phyloP scores from a whole-genome alignment of 2,797 vertebrate species.

The Pogoniulus pusillus region DNA sequence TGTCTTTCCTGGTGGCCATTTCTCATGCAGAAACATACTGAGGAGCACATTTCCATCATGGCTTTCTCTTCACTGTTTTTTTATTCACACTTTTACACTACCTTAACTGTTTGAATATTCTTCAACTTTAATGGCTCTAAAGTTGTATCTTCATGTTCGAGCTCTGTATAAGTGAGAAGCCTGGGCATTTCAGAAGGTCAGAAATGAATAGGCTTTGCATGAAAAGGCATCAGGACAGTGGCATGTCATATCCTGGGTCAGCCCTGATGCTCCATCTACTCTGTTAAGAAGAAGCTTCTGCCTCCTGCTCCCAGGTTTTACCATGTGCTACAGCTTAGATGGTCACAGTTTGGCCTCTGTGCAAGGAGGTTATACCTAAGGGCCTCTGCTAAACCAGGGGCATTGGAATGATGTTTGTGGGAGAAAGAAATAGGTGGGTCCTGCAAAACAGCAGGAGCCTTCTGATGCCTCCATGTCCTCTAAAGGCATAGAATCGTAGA shows the following conservation, averaged over 20 bases:
- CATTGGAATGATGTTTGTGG: no score
- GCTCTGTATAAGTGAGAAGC: neutral
- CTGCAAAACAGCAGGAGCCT: no score
- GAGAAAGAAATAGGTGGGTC: no score
- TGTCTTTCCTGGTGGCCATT: neutral
- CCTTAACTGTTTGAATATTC: neutral
- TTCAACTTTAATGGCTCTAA: neutral
- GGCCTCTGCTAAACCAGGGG: no score
- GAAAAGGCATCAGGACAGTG: neutral
- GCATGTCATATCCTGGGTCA: neutral
- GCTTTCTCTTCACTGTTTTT: neutral
- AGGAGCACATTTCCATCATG: neutral
- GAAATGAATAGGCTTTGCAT: neutral
- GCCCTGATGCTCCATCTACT: neutral
- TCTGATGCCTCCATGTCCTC: no score
- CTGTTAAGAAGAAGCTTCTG: neutral
- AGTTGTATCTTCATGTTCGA: neutral
- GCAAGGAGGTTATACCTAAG: neutral
- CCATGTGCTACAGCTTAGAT: neutral
- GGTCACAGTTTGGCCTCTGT: neutral
- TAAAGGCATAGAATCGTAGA: no score
- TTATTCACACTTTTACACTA: neutral
- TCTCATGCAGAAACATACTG: neutral
- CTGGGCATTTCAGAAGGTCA: neutral
- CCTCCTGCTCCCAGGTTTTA: neutral